Base-by-base conservation (phyloP, 2,113 vertebrate genomes). In the Sylvilagus bachmani region DNA sequence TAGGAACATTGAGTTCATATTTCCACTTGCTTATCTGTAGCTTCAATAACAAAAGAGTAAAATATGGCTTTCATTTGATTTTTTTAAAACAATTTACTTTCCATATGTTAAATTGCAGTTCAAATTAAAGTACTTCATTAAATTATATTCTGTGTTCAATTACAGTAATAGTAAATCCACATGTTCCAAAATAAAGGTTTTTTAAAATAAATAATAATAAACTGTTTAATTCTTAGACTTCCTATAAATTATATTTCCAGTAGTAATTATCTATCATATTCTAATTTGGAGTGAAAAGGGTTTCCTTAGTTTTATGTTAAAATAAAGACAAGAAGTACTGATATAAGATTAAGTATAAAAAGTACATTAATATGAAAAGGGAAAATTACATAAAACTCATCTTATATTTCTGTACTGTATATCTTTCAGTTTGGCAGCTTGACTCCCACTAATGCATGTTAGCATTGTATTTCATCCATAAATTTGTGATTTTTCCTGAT, bases 311-410 rank as follows among this genome's bases (percentile, higher is more conserved):
- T 95, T 71, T 8, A 58, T 36, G 2, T 90, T 80, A 90, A 86
- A 96, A 85, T 91, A 86, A 92, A 85, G 53, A 17, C 14, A 53
- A 11, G 2, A 44, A 74, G 25, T 94, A 62, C 85, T 84, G 17
- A 73, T 0, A 16, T 31, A 73, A 27, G 69, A 4, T 0, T 74
- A 89, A 55, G 58, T 51, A 86, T 8, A 89, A 95, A 38, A 44
- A 44, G 17, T 2, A 58, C 49, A 3, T 91, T 55, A 96, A 71
- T 6, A 33, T 69, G 1, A 13, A 89, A 53, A 69, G 11, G 25
- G 8, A 67, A 85, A 80, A 10, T 66, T 66, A 27, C 64, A 16
- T 9, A 31, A 7, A 55, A 58, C 80, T 1, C 0, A 1, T 66
- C 70, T 24, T 49, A 3, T 69, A 27, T 22, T 27, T 93, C 4